A percentile compares a stretch with the other conserved stretches of the same genome.
phyloP scores from a whole-genome alignment of 2,113 vertebrate genomes.

The Pandion haliaetus region DNA sequence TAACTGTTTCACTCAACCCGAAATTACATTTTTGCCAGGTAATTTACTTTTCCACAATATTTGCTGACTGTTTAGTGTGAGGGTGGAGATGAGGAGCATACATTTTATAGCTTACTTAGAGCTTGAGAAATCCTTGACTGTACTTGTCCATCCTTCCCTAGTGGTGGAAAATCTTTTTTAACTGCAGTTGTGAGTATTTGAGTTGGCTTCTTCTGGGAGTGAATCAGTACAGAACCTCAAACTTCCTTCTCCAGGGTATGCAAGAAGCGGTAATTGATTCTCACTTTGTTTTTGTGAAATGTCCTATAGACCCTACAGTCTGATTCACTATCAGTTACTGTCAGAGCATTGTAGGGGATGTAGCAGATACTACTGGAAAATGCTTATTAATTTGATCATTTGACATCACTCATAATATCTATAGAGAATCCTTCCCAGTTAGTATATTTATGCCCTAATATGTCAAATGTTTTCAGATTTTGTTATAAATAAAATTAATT shows the following conservation, averaged over 20 bases:
- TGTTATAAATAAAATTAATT: neutral
- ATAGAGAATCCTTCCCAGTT: neutral
- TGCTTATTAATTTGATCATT: neutral
- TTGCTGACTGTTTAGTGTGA: neutral
- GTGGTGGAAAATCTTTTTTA: neutral
- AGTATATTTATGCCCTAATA: neutral
- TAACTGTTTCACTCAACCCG: neutral
- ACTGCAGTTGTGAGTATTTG: neutral
- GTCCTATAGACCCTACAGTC: neutral
- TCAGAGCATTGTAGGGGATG: neutral
- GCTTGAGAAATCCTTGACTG: neutral
- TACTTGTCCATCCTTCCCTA: neutral
- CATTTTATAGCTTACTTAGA: neutral
- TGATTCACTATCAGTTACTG: neutral
- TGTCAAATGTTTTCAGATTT: neutral
- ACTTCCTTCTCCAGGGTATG: neutral
- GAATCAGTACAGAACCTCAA: neutral
- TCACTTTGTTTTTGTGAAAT: neutral
- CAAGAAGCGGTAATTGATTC: neutral
- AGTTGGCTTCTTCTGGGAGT: neutral
- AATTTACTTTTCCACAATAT: neutral
- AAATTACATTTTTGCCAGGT: neutral
- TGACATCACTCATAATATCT: neutral
- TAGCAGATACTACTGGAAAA: neutral
- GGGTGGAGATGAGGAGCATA: neutral